Evolutionary conservation across 1,140 invertebrate genomes (phyloP).

Genomic region (Odontomachus brunneus): DNA sequence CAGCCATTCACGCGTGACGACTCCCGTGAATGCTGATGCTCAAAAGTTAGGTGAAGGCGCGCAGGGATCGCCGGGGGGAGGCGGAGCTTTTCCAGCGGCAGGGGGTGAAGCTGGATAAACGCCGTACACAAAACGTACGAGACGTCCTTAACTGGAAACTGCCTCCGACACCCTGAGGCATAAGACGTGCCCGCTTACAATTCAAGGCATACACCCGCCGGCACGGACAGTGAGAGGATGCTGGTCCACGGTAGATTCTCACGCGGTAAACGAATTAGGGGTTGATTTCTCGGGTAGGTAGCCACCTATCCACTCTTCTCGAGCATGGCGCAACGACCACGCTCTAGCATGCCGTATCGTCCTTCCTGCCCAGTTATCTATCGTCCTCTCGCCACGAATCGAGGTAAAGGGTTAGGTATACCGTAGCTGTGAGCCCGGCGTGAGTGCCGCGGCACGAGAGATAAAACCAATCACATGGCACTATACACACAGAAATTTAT

Average conservation of each 20-base stretch:
- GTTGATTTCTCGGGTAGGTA: constrained; percentile 78
- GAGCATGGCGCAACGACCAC: constrained; percentile 28
- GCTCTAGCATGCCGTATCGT: constrained; percentile 56
- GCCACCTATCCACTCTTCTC: constrained; percentile 42
- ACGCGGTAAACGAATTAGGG: constrained; percentile 77
- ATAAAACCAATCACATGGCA: constrained; percentile 83
- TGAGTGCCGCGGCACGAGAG: constrained; percentile 64
- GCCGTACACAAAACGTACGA: constrained; percentile 53
- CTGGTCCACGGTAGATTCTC: constrained; percentile 68
- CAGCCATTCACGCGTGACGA: constrained; percentile 51
- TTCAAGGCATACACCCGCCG: constrained; percentile 61
- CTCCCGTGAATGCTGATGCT: constrained; percentile 53
- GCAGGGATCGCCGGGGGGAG: no score
- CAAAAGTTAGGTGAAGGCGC: constrained; percentile 39
- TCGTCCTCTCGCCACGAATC: constrained; percentile 57
- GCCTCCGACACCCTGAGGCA: constrained; percentile 47
- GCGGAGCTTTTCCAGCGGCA: constrained; percentile 14
- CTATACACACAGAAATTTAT: constrained; percentile 83
- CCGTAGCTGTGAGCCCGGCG: constrained; percentile 49
- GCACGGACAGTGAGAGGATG: neutral
- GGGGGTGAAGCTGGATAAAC: constrained; percentile 47
- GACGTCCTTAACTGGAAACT: constrained; percentile 46
- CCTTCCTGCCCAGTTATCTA: constrained; percentile 62
- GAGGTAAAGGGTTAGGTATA: constrained; percentile 73
- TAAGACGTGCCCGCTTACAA: constrained; percentile 65